Evolutionary conservation across 64 coral and sea anemone genomes (phyloP).

Genomic region (Pocillopora damicornis): DNA sequence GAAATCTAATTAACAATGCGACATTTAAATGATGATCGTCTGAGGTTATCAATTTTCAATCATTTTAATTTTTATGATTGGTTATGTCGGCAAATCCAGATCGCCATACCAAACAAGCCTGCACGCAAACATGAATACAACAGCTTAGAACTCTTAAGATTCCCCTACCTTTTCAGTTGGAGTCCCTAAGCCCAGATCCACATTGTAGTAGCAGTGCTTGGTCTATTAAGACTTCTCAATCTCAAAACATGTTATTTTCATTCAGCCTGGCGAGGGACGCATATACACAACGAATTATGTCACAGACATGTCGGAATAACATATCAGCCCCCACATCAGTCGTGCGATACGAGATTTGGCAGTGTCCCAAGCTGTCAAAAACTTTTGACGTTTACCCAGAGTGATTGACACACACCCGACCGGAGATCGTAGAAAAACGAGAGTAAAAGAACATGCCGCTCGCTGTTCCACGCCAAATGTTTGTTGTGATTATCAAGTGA

Average conservation of each 20-base stretch:
- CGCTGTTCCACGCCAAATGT: background rate
- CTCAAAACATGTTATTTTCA: constrained; percentile 16
- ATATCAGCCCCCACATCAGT: constrained; percentile 20
- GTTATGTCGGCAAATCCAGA: background rate
- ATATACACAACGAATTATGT: background rate
- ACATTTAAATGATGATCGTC: constrained; percentile 24
- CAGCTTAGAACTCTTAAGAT: background rate
- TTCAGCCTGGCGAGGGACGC: background rate
- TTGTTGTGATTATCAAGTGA: constrained; percentile 3
- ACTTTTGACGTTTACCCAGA: constrained; percentile 10
- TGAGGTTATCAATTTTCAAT: constrained; percentile 21
- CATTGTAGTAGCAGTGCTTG: background rate
- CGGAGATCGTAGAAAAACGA: constrained; percentile 21
- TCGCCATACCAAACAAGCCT: background rate
- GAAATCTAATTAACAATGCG: constrained; percentile 50
- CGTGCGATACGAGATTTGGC: constrained; percentile 14
- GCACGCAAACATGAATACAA: background rate
- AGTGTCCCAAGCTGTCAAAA: constrained; percentile 34
- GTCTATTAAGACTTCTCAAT: background rate
- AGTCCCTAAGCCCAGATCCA: background rate
- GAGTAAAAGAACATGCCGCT: constrained; percentile 17
- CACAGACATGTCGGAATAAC: background rate
- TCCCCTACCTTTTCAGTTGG: background rate
- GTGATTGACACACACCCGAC: constrained; percentile 27
- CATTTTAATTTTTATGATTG: constrained; percentile 19